Evolutionary conservation across 2,888 invertebrate species (phyloP).

Genomic region (Pachydiplax longipennis): DNA sequence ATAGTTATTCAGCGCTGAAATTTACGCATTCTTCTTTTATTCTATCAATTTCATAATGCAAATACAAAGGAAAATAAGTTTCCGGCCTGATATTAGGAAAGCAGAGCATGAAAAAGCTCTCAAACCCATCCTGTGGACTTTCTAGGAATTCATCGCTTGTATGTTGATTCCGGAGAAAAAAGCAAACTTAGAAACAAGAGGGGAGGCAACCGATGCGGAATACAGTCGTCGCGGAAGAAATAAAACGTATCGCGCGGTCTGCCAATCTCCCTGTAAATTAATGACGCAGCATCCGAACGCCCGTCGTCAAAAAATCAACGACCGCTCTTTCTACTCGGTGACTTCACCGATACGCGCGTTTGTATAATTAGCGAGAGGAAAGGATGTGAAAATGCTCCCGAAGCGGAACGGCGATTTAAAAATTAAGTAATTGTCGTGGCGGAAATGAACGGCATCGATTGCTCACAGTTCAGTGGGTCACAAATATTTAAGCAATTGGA

Average conservation of each 20-base stretch:
- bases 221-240: not conserved
- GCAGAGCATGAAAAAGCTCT: no score
- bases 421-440: not conserved
- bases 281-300: not conserved
- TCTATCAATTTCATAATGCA: no score
- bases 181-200: not conserved
- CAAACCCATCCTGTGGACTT: no score
- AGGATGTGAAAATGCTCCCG: not conserved
- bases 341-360: not conserved
- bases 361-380: not conserved
- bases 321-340: not conserved
- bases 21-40: no score
- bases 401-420: not conserved
- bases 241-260: not conserved
- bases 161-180: not conserved
- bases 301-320: not conserved
- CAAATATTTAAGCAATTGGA: constrained; percentile 15
- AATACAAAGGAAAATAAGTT: no score
- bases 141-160: no score
- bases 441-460: constrained; percentile 4
- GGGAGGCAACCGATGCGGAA: not conserved
- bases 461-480: not conserved
- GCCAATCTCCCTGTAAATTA: not conserved
- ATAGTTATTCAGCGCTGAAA: no score
- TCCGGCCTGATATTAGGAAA: no score